These are phyloP conservation scores for Leistus spinibarbis DNA, from an alignment of 2,888 invertebrate genomes.

Conservation along the genomic window DNA sequence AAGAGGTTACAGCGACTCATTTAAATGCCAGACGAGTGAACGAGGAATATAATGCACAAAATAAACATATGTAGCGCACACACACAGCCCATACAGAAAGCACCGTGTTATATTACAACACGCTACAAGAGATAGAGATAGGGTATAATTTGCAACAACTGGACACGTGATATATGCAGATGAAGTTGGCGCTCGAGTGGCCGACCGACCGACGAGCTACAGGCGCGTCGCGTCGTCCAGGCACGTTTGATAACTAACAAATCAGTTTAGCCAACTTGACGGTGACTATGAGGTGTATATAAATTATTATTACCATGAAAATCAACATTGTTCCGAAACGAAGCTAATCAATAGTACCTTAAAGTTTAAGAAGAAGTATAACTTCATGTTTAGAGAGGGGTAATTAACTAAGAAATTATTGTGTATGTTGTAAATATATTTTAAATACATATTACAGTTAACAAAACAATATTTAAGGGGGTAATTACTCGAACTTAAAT, in stretches of 20 bases:
- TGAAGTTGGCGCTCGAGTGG: conserved; percentile 7
- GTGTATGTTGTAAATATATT: no score
- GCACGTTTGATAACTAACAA: conserved; percentile 20
- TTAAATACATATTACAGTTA: no score
- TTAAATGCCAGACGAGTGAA: conserved; percentile 32
- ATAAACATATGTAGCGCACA: conserved; percentile 33
- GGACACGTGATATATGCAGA: conserved; percentile 39
- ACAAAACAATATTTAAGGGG: no score
- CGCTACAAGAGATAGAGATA: conserved; percentile 8
- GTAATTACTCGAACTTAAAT: no score
- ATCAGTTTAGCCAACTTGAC: conserved; percentile 33
- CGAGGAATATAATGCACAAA: conserved; percentile 32
- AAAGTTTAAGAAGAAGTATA: no score
- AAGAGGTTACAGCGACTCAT: conserved; percentile 31
- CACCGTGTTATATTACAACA: conserved; percentile 21
- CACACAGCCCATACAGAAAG: neutral
- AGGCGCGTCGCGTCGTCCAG: conserved; percentile 5
- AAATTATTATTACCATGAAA: neutral
- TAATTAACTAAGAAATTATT: no score
- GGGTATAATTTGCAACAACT: conserved; percentile 28
- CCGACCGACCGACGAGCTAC: neutral
- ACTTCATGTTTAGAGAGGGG: no score
- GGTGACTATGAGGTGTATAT: conserved; percentile 6
- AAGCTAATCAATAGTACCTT: no score
- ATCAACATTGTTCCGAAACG: neutral